phyloP scores from a whole-genome alignment of 2,797 vertebrate species.

The Gymnoscopelus braueri region DNA sequence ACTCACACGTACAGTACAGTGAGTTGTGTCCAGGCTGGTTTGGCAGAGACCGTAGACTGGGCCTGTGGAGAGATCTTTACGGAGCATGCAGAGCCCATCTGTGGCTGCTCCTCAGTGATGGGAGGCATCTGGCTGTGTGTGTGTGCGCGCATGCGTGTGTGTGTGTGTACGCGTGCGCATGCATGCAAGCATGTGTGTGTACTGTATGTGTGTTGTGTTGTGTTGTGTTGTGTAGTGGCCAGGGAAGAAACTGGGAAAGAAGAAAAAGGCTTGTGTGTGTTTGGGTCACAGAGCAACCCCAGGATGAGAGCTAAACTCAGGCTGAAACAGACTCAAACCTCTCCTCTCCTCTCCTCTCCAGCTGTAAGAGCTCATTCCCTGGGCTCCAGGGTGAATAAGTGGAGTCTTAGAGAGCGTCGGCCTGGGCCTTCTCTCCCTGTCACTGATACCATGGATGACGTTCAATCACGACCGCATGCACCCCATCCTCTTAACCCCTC shows the following conservation, averaged over 20 bases:
- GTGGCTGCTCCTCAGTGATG: conserved; percentile 77
- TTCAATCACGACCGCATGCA: conserved; percentile 70
- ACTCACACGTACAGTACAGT: conserved; percentile 56
- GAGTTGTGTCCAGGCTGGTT: conserved; percentile 69
- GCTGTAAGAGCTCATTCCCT: conserved; percentile 71
- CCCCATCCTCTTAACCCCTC: conserved; percentile 60
- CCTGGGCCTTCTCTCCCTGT: conserved; percentile 77
- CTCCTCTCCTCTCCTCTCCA: conserved; percentile 44
- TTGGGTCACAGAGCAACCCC: conserved; percentile 66
- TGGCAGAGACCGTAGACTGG: conserved; percentile 74
- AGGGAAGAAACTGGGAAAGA: conserved; percentile 41
- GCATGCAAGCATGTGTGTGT: conserved; percentile 30
- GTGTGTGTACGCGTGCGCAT: conserved; percentile 30
- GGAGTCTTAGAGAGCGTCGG: conserved; percentile 66
- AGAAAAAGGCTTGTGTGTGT: conserved; percentile 57
- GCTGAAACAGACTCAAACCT: conserved; percentile 64
- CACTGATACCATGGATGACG: conserved; percentile 74
- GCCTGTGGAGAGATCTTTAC: conserved; percentile 83
- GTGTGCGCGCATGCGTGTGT: conserved; percentile 39
- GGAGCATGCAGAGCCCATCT: conserved; percentile 83
- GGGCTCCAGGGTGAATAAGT: conserved; percentile 66
- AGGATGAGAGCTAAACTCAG: conserved; percentile 65
- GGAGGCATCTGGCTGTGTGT: conserved; percentile 80
- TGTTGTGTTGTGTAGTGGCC: conserved; percentile 51
- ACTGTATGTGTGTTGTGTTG: conserved; percentile 16